Percentiles rank a stretch among this genome's conserved stretches.
These are phyloP conservation scores for Onychorhynchus coronatus DNA, from an alignment of 2,113 vertebrate species.

Conservation along the genomic window DNA sequence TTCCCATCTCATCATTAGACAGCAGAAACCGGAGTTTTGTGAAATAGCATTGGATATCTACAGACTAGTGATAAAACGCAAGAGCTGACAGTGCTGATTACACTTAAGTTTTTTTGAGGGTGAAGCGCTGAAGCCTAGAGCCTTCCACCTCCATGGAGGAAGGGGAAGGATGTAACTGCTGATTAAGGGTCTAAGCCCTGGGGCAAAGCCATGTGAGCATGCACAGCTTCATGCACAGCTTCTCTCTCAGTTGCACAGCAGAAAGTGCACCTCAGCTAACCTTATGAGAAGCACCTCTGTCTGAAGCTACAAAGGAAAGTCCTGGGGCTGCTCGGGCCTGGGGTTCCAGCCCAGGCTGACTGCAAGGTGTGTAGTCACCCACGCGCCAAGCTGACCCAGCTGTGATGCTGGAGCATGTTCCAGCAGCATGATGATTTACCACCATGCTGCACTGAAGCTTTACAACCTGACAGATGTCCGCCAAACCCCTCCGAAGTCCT, in stretches of 20 bases:
- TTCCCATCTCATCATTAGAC: not conserved
- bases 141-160: not conserved
- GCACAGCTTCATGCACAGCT: accelerated
- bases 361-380: not conserved
- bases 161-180: not conserved
- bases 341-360: not conserved
- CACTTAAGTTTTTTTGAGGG: not conserved
- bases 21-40: not conserved
- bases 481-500: not conserved
- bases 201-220: not conserved
- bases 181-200: not conserved
- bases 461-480: not conserved
- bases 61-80: not conserved
- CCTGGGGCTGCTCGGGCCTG: not conserved
- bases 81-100: not conserved
- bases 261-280: not conserved
- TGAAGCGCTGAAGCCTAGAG: not conserved
- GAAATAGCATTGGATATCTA: not conserved
- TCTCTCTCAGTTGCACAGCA: not conserved
- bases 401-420: not conserved
- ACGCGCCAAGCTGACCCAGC: not conserved
- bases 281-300: not conserved
- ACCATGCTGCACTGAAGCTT: accelerated
- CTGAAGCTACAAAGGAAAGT: not conserved
- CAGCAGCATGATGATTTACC: not conserved